Evolutionary conservation across 2,797 vertebrate genomes (phyloP), one percentile per base, ranked within the genome.

Genomic region (Fistularia commersonii): DNA sequence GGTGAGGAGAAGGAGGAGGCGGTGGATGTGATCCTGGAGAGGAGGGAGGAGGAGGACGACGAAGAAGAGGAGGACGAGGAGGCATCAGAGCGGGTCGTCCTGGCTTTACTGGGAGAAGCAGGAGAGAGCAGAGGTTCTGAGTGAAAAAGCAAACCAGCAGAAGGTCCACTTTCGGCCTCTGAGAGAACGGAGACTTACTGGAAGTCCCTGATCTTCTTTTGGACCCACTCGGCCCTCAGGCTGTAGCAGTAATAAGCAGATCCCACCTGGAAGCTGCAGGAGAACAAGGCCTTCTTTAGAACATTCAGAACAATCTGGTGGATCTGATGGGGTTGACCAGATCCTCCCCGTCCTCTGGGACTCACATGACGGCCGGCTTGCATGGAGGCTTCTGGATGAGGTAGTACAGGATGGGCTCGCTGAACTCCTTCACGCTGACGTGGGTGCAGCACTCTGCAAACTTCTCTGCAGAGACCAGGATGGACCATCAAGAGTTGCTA

Each of bases 341-440:
- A 2, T 45, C 32, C 32, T 32, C 42, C 6, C 6, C 8, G 5
- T 48, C 0, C 8, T 12, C 6, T 46, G 2, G 5, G 11, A 62
- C 89, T 88, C 67, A 90, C 89, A 90, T 74, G 54, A 85, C 48
- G 0, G 89, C 89, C 0, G 0, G 6, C 35, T 88, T 35, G 31
- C 89, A 90, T 0, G 79, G 47, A 1, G 77, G 0, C 0, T 0
- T 3, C 53, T 81, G 79, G 3, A 61, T 0, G 54, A 51, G 0
- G 48, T 15, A 77, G 1, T 51, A 72, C 6, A 6, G 1, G 49
- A 84, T 67, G 0, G 65, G 54, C 0, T 72, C 76, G 0, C 6
- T 50, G 1, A 84, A 41, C 49, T 57, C 8, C 0, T 8, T 0
- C 0, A 0, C 54, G 62, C 0, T 51, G 31, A 80, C 79, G 0